phyloP scores from a whole-genome alignment of 1,140 invertebrate genomes.

The Caerostris extrusa region DNA sequence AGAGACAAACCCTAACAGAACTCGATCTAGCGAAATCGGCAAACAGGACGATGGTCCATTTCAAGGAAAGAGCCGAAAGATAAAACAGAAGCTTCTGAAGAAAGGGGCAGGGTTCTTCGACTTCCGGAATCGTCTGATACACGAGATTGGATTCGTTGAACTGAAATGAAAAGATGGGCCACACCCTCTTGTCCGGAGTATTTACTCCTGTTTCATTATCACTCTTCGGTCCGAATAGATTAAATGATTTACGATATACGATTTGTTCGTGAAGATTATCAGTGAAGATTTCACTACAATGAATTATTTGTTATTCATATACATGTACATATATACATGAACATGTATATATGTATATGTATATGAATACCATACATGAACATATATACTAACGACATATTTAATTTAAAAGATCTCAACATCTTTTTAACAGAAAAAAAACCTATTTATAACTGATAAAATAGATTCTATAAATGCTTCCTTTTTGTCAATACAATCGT shows the following conservation, averaged over 20 bases:
- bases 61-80: background rate
- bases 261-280: background rate
- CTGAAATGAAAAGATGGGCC: background rate
- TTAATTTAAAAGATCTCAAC: too few relatives aligned
- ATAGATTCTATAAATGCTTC: too few relatives aligned
- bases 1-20: too few relatives aligned
- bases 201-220: constrained; percentile 6
- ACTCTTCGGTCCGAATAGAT: background rate
- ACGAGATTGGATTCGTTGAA: constrained; percentile 1
- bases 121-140: constrained; percentile 17
- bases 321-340: too few relatives aligned
- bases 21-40: background rate
- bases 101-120: background rate
- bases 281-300: background rate
- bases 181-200: background rate
- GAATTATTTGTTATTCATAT: background rate
- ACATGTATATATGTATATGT: too few relatives aligned
- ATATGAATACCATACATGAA: too few relatives aligned
- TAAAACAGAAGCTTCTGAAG: background rate
- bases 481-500: too few relatives aligned
- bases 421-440: too few relatives aligned
- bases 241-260: background rate
- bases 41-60: background rate
- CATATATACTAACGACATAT: too few relatives aligned
- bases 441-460: too few relatives aligned